These are phyloP conservation scores for Drosophila chauvacae DNA, from an alignment of 1,140 invertebrate species.

Conservation along the genomic window DNA sequence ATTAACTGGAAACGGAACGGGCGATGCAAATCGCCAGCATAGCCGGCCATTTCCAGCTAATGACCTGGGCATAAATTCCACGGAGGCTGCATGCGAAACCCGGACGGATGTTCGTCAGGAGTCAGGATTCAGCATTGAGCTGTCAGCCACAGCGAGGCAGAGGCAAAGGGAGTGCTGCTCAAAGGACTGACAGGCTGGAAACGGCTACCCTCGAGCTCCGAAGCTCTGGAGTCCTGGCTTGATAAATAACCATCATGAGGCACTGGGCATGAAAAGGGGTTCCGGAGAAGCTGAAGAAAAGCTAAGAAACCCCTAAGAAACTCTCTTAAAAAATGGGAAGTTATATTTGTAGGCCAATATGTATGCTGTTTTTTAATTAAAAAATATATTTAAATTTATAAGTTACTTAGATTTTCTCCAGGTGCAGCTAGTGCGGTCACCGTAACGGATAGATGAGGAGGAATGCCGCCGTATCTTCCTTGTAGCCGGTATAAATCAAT, in stretches of 20 bases:
- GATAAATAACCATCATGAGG: conserved; percentile 19
- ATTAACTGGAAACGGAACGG: conserved; percentile 9
- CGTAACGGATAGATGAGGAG: not conserved
- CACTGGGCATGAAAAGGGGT: not conserved
- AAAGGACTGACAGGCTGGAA: not conserved
- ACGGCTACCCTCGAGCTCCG: too few species aligned
- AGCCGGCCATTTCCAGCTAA: conserved; percentile 49
- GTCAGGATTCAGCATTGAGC: conserved; percentile 11
- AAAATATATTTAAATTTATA: too few species aligned
- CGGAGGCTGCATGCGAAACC: not conserved
- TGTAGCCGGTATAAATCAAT: conserved; percentile 28
- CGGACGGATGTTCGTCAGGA: not conserved
- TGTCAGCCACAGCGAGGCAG: conserved; percentile 16
- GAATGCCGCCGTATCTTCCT: not conserved
- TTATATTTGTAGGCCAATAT: too few species aligned
- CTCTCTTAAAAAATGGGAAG: not conserved
- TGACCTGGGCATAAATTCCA: conserved; percentile 46
- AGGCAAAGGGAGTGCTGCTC: not conserved
- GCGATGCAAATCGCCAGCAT: conserved; percentile 22
- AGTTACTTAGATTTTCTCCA: not conserved
- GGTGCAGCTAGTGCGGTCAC: not conserved
- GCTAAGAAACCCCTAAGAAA: not conserved
- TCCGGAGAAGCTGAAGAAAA: too few species aligned
- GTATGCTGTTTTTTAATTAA: too few species aligned
- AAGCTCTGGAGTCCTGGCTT: not conserved